Percentiles rank a stretch among this genome's conserved stretches.
phyloP scores from a whole-genome alignment of 1,140 invertebrate genomes.

The Lepidurus couesii region DNA sequence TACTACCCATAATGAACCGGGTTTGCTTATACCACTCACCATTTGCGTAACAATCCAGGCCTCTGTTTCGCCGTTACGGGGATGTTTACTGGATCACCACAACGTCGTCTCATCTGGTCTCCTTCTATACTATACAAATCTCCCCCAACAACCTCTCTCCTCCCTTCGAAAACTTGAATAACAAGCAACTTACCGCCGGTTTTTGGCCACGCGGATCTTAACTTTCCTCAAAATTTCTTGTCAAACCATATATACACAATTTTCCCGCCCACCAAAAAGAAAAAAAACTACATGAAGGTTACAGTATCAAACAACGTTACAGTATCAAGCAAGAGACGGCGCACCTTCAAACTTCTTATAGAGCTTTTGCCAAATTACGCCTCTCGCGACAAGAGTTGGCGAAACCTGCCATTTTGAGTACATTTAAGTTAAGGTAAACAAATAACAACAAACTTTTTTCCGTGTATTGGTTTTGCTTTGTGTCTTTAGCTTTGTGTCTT shows the following conservation, averaged over 20 bases:
- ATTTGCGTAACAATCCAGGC: constrained; percentile 6
- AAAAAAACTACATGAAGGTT: no score
- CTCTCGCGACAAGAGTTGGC: no score
- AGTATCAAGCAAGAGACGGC: no score
- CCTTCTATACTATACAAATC: constrained; percentile 12
- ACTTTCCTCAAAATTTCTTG: background rate
- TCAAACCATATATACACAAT: constrained; percentile 6
- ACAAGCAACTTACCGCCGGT: constrained; percentile 18
- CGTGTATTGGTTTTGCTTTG: no score
- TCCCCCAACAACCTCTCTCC: constrained; percentile 12
- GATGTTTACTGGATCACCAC: background rate
- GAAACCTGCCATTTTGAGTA: no score
- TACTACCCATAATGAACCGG: background rate
- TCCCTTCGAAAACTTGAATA: background rate
- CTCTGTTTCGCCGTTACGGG: background rate
- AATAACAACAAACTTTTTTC: no score
- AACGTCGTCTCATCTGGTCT: constrained; percentile 17
- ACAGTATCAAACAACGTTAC: no score
- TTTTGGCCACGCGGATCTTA: background rate
- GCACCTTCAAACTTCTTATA: no score
- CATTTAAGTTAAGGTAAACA: no score
- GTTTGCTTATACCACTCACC: background rate
- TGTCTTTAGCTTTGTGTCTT: no score
- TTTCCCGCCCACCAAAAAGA: background rate
- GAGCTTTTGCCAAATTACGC: no score